Evolutionary conservation across 1,140 invertebrate genomes (phyloP).

Genomic region (Anthonomus grandis): DNA sequence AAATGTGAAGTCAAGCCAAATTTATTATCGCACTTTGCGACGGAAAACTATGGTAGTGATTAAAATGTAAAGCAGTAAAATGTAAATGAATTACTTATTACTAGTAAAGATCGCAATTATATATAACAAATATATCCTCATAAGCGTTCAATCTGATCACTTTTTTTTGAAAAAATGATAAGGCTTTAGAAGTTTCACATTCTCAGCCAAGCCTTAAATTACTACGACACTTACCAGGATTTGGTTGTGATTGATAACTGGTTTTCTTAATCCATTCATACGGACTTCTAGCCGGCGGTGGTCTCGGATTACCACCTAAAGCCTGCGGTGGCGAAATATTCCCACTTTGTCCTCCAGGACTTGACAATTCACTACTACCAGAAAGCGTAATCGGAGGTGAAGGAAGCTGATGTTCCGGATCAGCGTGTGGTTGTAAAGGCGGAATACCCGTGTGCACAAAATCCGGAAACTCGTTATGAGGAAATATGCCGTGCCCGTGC

Average conservation of each 20-base stretch:
- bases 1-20: too few species aligned
- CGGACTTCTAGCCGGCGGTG: conserved; percentile 68
- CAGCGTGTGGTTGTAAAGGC: conserved; percentile 21
- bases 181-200: too few species aligned
- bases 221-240: conserved; percentile 76
- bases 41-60: too few species aligned
- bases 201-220: too few species aligned
- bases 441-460: conserved; percentile 41
- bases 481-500: conserved; percentile 34
- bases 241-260: conserved; percentile 75
- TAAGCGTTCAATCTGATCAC: too few species aligned
- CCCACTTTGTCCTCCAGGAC: conserved; percentile 56
- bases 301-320: conserved; percentile 44
- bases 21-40: too few species aligned
- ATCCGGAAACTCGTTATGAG: conserved; percentile 44
- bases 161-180: too few species aligned
- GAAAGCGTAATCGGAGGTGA: conserved; percentile 63
- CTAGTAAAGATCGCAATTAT: too few species aligned
- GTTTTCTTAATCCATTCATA: conserved; percentile 90
- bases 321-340: conserved; percentile 48
- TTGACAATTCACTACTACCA: conserved; percentile 62
- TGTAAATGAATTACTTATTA: too few species aligned
- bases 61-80: too few species aligned
- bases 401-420: conserved; percentile 46
- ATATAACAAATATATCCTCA: too few species aligned